Percentiles rank a stretch among this genome's conserved stretches.
Evolutionary conservation across 2,113 vertebrate genomes (phyloP).

Genomic region (Phylloscopus whistleri): DNA sequence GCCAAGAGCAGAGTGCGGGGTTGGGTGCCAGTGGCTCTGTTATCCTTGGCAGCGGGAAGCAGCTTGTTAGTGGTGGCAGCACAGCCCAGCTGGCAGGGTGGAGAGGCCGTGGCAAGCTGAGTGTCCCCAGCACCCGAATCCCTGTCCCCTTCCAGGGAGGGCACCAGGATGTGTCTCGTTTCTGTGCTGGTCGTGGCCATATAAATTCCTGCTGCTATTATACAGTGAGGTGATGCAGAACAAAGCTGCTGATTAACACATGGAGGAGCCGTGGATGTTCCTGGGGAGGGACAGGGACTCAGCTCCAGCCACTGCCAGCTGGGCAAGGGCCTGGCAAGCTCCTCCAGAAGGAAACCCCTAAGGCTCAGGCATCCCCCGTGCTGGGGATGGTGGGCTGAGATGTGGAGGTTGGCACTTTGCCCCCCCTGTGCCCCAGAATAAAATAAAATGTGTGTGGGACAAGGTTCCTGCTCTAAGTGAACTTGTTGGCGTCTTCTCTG

Average conservation of each 20-base stretch:
- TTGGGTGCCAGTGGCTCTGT: background rate
- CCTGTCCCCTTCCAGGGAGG: background rate
- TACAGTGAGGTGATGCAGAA: constrained; percentile 74
- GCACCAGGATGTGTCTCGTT: constrained; percentile 40
- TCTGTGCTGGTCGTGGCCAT: constrained; percentile 38
- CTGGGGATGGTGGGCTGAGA: background rate
- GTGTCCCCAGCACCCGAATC: background rate
- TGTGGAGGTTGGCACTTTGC: background rate
- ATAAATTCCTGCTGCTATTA: constrained; percentile 67
- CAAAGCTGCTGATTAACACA: constrained; percentile 80
- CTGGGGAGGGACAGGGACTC: background rate
- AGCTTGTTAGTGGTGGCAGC: background rate
- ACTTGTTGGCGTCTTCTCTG: background rate
- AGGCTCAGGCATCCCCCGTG: background rate
- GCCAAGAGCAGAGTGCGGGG: background rate
- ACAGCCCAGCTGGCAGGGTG: background rate
- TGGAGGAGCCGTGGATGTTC: constrained; percentile 61
- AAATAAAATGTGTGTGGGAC: background rate
- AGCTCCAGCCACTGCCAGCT: background rate
- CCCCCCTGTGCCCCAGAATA: accelerated
- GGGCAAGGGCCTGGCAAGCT: background rate
- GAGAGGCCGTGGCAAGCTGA: background rate
- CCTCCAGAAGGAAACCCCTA: background rate
- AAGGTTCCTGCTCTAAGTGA: background rate
- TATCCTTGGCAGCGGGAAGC: constrained; percentile 20